Base-by-base conservation (phyloP, 2,888 invertebrate species). In the Sinotaia quadrata region DNA sequence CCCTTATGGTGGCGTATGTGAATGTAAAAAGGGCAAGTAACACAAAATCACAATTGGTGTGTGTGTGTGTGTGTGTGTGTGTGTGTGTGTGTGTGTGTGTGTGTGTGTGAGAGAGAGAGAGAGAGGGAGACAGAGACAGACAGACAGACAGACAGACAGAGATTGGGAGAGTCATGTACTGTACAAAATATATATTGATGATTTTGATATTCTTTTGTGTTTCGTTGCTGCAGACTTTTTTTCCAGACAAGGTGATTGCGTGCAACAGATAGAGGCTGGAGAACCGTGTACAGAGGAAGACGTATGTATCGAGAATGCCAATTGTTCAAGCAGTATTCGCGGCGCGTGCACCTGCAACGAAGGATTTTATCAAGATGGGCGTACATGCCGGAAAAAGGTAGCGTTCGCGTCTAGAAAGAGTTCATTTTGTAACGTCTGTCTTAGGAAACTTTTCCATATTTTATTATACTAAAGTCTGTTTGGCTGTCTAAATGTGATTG, bases 221-320 rank as follows among this genome's bases (percentile, higher is more conserved):
- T 41, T 2, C n/a, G 1, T 41, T 41, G 29, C 29, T 71, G 15
- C 65, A 65, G 65, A 56, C 4, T 65, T 12, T 31, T 65, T 65
- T n/a, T 29, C 60, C 33, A 27, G 56, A 12, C 56, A 65, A 24
- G 41, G 52, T 29, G 56, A 41, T 21, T 65, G 65, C 27, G 56
- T 65, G 31, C 41, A 54, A 1, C 27, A 65, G 31, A 59, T 71
- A 18, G 54, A 60, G 29, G 68, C 65, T 2, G 31, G 63, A 0
- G 59, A 65, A 44, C n/a, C 68, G 2, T 71, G 71, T 27, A 8
- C 47, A 2, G 52, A 54, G 33, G 36, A 57, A 5, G 72, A 72
- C 41, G 51, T 57, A n/a, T 72, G 72, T n/a, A 66, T 72, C 2
- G 59, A 47, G 4, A 51, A 68, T 24, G 68, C 72, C 21, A 29